Evolutionary conservation across 2,888 invertebrate species (phyloP), one percentile per base, ranked within the genome.

Genomic region (Conops quadrifasciatus): DNA sequence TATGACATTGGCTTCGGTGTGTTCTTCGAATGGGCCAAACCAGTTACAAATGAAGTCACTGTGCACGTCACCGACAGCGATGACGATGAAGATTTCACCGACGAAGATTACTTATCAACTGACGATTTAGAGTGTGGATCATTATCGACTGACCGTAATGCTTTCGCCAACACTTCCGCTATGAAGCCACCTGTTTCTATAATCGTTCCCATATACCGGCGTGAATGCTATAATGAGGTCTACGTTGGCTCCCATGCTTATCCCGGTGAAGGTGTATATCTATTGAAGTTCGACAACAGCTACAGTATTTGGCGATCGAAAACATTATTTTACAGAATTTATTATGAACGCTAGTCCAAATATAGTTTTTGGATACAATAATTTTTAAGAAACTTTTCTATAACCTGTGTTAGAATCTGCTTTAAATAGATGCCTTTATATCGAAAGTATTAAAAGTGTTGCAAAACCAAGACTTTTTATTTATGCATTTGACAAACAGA

Each of bases 231-330:
- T 83, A 94, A 93, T 78, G 97, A 97, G 88, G 97, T 98, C 0
- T 98, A 97, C 83, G 97, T 96, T n/a, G 98, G 98, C 13, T 96
- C 95, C 72, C 99, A 99, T 87, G 90, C 92, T 67, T 98, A 98
- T 87, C 98, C 98, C 1, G 98, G 97, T 2, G 93, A 95, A 87
- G 99, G 99, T 21, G 95, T 98, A 51, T 99, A 99, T 87, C 88
- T 98, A 83, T 89, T 99, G 56, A 99, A 99, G 88, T 99, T 99
- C 87, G 99, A 99, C 88, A 99, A 99, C 87, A 96, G 98, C 0
- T 99, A 98, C 86, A 98, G 97, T 69, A 89, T 99, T 78, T 99
- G 98, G 98, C 91, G 99, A 81, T 97, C 97, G 78, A 99, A 99
- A 91, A 97, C 97, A 60, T 90, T 99, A 69, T 99, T 98, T 87